Evolutionary conservation across 2,797 vertebrate genomes (phyloP), one percentile per base, ranked within the genome.

Genomic region (Myotis pilosus): DNA sequence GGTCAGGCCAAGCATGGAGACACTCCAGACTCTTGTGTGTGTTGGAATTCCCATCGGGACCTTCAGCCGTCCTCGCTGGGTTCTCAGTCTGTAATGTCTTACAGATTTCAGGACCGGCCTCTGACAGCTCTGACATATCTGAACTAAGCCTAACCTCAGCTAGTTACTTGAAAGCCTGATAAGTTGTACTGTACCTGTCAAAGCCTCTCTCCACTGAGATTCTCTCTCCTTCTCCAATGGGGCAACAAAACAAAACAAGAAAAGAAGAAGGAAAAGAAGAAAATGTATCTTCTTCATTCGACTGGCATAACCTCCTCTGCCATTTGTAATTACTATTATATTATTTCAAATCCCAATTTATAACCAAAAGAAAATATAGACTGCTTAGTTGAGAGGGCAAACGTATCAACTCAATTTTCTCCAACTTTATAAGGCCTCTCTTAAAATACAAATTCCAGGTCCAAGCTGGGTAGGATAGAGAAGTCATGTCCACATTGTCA

Each of bases 101-200:
- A 79, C 95, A 96, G 96, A 91, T 92, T 93, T 94, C 93, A 81
- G 69, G 69, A 49, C 87, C 85, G 93, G 80, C 76, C 66, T 95
- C 85, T 94, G 95, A 96, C 92, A 95, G 92, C 91, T 96, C 95
- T 95, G 88, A 78, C 88, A 83, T 47, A 83, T 82, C 69, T 96
- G 94, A 96, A 97, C 96, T 96, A 30, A 94, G 49, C 74, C 96
- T 96, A 92, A 96, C 96, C 93, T 87, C 92, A 78, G 75, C 57
- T 2, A 62, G 41, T 72, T 60, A 69, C 87, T 62, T 91, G 0
- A 0, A 87, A 96, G 92, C 83, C 97, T 93, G 94, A 90, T 87
- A 96, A 97, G 64, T 60, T n/a, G 89, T 88, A 94, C 87, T 92
- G 85, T 69, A 89, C 87, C 95, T 97, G 82, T 94, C 81, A 96